A percentile compares a stretch with the other conserved stretches of the same genome.
Evolutionary conservation across 2,797 vertebrate genomes (phyloP).

Genomic region (Serranus cabrilla): DNA sequence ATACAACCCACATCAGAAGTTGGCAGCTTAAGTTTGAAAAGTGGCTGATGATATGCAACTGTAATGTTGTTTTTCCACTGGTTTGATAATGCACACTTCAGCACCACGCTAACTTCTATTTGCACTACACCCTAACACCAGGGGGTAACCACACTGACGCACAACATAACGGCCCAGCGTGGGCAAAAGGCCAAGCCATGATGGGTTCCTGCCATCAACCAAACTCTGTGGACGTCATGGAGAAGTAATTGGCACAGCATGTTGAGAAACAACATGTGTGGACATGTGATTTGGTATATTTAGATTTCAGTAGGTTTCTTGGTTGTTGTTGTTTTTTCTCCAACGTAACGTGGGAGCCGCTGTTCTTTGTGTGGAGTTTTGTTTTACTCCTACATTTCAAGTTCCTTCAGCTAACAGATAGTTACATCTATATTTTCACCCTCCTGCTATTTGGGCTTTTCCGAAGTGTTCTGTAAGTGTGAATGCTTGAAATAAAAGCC

Average conservation of each 20-base stretch:
- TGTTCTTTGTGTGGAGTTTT: slow-evolving; percentile 10
- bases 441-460: slow-evolving; percentile 9
- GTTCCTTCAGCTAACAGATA: slow-evolving; percentile 2
- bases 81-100: slow-evolving; percentile 26
- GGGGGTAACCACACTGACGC: slow-evolving; percentile 41
- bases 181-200: slow-evolving; percentile 37
- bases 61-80: slow-evolving; percentile 33
- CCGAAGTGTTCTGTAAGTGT: slow-evolving; percentile 4
- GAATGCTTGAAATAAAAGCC: slow-evolving; percentile 31
- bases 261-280: slow-evolving; percentile 13
- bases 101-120: slow-evolving; percentile 37
- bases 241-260: slow-evolving; percentile 31
- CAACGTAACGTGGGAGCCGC: neutral
- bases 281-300: slow-evolving; percentile 20
- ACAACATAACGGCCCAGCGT: slow-evolving; percentile 15
- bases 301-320: neutral
- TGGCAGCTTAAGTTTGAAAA: slow-evolving; percentile 36
- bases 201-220: slow-evolving; percentile 25
- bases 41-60: slow-evolving; percentile 28
- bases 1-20: slow-evolving; percentile 24
- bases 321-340: neutral
- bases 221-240: slow-evolving; percentile 27
- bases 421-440: slow-evolving; percentile 3
- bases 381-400: neutral
- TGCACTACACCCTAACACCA: slow-evolving; percentile 35